A percentile compares a stretch with the other conserved stretches of the same genome.
phyloP scores from a whole-genome alignment of 1,140 invertebrate genomes.

The Bombus waltoni region DNA sequence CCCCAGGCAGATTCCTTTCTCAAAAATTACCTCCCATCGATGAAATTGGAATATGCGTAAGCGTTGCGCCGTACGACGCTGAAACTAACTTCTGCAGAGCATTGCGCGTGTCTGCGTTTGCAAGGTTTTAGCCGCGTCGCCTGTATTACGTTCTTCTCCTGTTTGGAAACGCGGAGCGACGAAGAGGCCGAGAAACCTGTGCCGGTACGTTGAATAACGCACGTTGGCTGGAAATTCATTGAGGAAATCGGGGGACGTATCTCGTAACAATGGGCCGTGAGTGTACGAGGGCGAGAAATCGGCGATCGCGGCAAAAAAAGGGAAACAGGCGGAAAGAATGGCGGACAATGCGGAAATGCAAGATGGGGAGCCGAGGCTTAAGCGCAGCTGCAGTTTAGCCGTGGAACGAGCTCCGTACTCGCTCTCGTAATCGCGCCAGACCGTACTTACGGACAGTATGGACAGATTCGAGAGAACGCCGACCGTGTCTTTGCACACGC shows the following conservation, averaged over 20 bases:
- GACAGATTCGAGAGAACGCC: slow-evolving; percentile 24
- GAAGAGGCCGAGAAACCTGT: no score
- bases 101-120: no score
- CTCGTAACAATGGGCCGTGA: not conserved
- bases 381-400: slow-evolving; percentile 40
- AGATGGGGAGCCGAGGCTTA: slow-evolving; percentile 21
- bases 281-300: slow-evolving; percentile 38
- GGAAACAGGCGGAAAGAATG: slow-evolving; percentile 22
- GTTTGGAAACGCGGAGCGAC: not conserved
- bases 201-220: not conserved
- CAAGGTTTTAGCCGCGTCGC: not conserved
- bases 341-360: slow-evolving; percentile 53
- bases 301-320: not conserved
- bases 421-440: slow-evolving; percentile 43
- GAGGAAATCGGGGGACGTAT: slow-evolving; percentile 1
- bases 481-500: slow-evolving; percentile 3
- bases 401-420: not conserved
- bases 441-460: not conserved
- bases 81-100: rapidly evolving
- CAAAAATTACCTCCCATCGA: no score
- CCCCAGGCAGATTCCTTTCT: no score
- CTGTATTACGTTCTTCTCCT: not conserved
- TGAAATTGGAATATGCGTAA: no score
- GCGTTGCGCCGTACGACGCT: no score
- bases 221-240: slow-evolving; percentile 19